phyloP scores from a whole-genome alignment of 2,888 invertebrate genomes.

The Ichneumoninae sp. region DNA sequence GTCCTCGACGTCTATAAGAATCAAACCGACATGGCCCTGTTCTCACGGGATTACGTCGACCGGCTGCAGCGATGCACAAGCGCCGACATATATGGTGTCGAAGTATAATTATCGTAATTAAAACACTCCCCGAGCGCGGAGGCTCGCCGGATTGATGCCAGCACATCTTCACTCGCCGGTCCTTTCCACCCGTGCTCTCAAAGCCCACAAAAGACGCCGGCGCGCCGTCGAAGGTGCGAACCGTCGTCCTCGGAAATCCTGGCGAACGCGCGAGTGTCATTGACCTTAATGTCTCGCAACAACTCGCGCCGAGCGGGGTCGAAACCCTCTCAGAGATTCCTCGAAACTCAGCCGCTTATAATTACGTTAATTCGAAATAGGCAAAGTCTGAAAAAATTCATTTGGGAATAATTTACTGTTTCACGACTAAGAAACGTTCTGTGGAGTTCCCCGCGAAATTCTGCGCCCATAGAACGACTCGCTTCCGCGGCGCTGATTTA shows the following conservation, averaged over 20 bases:
- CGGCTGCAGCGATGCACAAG: not conserved
- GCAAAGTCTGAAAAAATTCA: not conserved
- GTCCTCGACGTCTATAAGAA: not conserved
- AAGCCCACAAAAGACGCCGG: not conserved
- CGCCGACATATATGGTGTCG: conserved; percentile 25
- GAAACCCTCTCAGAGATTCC: not conserved
- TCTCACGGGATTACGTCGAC: conserved; percentile 52
- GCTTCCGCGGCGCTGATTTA: not conserved
- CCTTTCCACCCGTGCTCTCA: not conserved
- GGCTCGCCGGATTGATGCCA: conserved; percentile 19
- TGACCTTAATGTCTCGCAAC: conserved; percentile 29
- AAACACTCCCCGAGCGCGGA: conserved; percentile 31
- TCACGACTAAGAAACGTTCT: conserved; percentile 7
- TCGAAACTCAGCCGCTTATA: not conserved
- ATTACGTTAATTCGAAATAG: not conserved
- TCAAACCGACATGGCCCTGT: conserved; percentile 37
- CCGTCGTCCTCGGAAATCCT: not conserved
- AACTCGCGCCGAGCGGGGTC: not conserved
- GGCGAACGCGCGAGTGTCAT: conserved; percentile 19
- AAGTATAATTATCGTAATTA: conserved; percentile 44
- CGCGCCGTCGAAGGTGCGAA: not conserved
- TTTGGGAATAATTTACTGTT: not conserved
- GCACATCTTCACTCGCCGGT: conserved; percentile 22
- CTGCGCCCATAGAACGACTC: not conserved
- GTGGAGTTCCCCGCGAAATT: not conserved